Conservation (phyloP, 2,113 vertebrate species). For the Paradoxurus hermaphroditus region DNA sequence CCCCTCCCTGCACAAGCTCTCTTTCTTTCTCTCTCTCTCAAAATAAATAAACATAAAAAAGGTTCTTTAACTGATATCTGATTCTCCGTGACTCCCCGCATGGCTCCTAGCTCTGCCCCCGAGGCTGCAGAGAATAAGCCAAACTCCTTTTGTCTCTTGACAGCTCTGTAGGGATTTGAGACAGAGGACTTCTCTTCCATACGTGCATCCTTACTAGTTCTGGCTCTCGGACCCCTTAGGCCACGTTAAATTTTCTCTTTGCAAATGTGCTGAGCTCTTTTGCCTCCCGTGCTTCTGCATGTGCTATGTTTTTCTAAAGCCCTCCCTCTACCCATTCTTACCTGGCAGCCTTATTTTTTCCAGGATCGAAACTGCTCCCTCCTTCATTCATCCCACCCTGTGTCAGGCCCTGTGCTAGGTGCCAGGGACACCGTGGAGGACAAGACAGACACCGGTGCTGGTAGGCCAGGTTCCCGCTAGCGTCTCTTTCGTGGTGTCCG, state of each 20-base stretch:
- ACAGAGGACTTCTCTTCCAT: not conserved
- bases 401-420: not conserved
- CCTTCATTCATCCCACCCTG: not conserved
- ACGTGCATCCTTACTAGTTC: not conserved
- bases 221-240: not conserved
- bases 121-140: not conserved
- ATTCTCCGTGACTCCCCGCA: not conserved
- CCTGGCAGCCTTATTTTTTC: not conserved
- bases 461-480: not conserved
- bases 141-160: not conserved
- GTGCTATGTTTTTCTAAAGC: not conserved
- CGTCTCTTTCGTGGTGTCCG: not conserved
- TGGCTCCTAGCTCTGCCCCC: not conserved
- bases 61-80: slow-evolving; percentile 16
- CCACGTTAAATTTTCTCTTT: not conserved
- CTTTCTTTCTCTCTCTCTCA: too few species aligned
- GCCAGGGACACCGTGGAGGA: not conserved
- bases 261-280: not conserved
- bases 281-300: not conserved
- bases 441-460: not conserved
- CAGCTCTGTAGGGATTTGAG: not conserved
- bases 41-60: not conserved
- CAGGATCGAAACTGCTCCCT: not conserved
- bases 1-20: too few species aligned
- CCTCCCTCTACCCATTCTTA: not conserved